Conservation (phyloP, 1,140 invertebrate genomes). For the Brachionus plicatilis region DNA sequence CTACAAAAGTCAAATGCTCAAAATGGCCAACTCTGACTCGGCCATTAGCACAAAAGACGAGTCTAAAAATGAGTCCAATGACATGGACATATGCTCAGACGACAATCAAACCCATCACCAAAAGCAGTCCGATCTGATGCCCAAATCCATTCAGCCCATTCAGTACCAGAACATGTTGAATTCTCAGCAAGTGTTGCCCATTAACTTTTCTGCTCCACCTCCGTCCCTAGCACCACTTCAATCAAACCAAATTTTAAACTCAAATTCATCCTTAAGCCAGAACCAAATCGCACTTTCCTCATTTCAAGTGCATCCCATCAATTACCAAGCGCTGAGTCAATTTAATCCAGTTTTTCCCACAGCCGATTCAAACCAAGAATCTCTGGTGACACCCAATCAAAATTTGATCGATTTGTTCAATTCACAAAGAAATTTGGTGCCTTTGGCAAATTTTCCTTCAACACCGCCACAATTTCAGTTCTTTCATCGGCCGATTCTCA, state of each 20-base stretch:
- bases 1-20: conserved; percentile 12
- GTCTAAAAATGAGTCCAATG: background rate
- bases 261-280: background rate
- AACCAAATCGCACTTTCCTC: background rate
- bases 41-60: background rate
- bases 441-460: background rate
- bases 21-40: background rate
- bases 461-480: background rate
- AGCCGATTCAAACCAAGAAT: background rate
- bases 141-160: background rate
- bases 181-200: background rate
- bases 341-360: background rate
- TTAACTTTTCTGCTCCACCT: background rate
- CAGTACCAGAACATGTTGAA: background rate
- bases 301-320: background rate
- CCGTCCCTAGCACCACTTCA: background rate
- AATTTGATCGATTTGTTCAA: background rate
- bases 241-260: background rate
- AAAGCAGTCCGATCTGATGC: background rate
- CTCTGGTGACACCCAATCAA: background rate
- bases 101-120: background rate
- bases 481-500: background rate
- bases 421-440: background rate
- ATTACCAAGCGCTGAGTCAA: background rate
- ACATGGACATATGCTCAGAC: background rate